Percentiles rank a stretch among this genome's conserved stretches.
Conservation (phyloP, 2,113 vertebrate genomes). For the Paratilapia polleni region DNA sequence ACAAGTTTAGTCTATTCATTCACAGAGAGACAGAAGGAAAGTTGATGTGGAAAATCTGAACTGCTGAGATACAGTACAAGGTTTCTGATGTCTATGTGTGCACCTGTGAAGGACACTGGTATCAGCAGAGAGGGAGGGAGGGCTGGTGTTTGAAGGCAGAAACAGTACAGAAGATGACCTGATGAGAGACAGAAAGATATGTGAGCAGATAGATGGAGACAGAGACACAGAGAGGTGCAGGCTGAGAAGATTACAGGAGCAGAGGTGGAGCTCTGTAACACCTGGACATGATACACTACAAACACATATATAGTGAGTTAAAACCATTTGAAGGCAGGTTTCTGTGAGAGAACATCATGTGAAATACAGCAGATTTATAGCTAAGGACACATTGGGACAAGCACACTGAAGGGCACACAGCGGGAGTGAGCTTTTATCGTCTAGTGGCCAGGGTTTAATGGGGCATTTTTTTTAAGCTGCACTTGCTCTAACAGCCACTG, state of each 20-base stretch:
- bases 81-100: not conserved
- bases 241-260: constrained; percentile 68
- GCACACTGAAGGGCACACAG: not conserved
- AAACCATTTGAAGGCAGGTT: not conserved
- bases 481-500: not conserved
- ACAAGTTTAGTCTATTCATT: fast-evolving
- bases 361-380: constrained; percentile 18
- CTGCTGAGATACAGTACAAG: not conserved
- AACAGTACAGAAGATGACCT: constrained; percentile 65
- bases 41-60: not conserved
- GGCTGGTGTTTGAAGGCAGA: constrained; percentile 27
- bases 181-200: constrained; percentile 72
- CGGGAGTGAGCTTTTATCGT: not conserved
- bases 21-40: not conserved
- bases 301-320: constrained; percentile 26
- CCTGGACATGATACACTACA: constrained; percentile 64
- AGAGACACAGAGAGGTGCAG: constrained; percentile 49
- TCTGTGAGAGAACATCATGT: not conserved
- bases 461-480: not conserved
- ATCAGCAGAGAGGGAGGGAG: constrained; percentile 1
- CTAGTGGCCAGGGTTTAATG: not conserved
- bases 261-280: constrained; percentile 65
- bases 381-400: not conserved
- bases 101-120: constrained; percentile 51
- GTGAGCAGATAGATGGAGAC: constrained; percentile 56